Evolutionary conservation across 2,797 vertebrate species (phyloP), one percentile per base, ranked within the genome.

Genomic region (Gila robusta): DNA sequence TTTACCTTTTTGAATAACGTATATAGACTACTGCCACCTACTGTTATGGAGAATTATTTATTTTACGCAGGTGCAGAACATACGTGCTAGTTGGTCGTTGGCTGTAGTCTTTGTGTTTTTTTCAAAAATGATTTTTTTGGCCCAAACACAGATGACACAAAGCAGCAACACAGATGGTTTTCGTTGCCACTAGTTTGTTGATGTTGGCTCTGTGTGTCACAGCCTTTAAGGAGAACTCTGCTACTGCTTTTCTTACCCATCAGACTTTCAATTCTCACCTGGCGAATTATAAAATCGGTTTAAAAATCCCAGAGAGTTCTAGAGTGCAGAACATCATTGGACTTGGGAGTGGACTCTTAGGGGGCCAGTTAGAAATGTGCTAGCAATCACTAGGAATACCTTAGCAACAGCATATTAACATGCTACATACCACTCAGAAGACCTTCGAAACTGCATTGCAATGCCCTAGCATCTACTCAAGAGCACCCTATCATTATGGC

Each of bases 151-250:
- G n/a, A 16, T 1, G 6, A 64, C 26, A 16, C 62, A 64, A 28
- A 32, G 12, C 12, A 1, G 16, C 62, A 64, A 64, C 62, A 32
- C 62, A 32, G 28, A 32, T 7, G 14, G 11, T 23, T 71, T 74
- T 74, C 9, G 5, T 74, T 74, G 44, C 17, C 28, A 52, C 49
- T 8, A 37, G 74, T 56, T 56, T 19, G 2, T 37, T 69, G 66
- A 35, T 69, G 66, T 69, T 69, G 26, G 12, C 10, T 35, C 28
- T 35, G 47, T 76, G 73, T 54, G 49, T n/a, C 19, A 37, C 49
- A 77, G 73, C 28, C 49, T 77, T 54, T 54, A 77, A 77, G 19
- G 21, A 37, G 32, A 77, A 37, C 21, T 76, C 49, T 54, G 49
- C 32, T 37, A 21, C 47, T 77, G 73, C 19, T 77, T 37, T 77